These are phyloP conservation scores for Aeoliscus strigatus DNA, from an alignment of 2,797 vertebrate species.

Conservation along the genomic window DNA sequence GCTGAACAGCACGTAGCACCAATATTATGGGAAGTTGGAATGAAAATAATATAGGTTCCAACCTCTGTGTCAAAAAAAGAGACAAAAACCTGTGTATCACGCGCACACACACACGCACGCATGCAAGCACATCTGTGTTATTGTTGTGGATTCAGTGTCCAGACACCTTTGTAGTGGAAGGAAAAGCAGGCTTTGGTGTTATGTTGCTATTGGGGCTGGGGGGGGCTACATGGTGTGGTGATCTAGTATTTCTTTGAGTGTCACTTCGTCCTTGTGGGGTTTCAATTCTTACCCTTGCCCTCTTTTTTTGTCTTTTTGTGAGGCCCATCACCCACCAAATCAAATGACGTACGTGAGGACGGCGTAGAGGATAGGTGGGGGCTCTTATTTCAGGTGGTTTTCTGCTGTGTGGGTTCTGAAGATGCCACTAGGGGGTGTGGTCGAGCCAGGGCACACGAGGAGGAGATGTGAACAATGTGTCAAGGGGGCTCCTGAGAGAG, in stretches of 20 bases:
- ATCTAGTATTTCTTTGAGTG: conserved; percentile 61
- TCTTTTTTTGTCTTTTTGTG: conserved; percentile 28
- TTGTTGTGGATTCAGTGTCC: conserved; percentile 35
- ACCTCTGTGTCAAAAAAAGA: too few species aligned
- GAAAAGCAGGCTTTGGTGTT: conserved; percentile 61
- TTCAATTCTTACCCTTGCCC: conserved; percentile 23
- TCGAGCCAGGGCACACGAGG: conserved; percentile 22
- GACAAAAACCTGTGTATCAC: too few species aligned
- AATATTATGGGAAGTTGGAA: too few species aligned
- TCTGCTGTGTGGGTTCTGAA: conserved; percentile 16
- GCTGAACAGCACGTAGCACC: too few species aligned
- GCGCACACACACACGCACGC: conserved; percentile 2
- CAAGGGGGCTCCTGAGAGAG: too few species aligned
- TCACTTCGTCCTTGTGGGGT: conserved; percentile 67
- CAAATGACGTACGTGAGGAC: conserved; percentile 18
- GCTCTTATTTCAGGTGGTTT: neutral
- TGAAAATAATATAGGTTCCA: too few species aligned
- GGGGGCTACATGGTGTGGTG: conserved; percentile 34
- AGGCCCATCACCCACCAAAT: conserved; percentile 17
- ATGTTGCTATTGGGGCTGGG: conserved; percentile 56
- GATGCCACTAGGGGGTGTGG: conserved; percentile 60
- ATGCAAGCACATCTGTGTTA: conserved; percentile 6
- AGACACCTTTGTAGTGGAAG: conserved; percentile 57
- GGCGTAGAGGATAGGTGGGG: conserved; percentile 29
- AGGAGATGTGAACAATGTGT: conserved; percentile 17